phyloP scores from a whole-genome alignment of 2,113 vertebrate species.

The human (Homo sapiens) region DNA sequence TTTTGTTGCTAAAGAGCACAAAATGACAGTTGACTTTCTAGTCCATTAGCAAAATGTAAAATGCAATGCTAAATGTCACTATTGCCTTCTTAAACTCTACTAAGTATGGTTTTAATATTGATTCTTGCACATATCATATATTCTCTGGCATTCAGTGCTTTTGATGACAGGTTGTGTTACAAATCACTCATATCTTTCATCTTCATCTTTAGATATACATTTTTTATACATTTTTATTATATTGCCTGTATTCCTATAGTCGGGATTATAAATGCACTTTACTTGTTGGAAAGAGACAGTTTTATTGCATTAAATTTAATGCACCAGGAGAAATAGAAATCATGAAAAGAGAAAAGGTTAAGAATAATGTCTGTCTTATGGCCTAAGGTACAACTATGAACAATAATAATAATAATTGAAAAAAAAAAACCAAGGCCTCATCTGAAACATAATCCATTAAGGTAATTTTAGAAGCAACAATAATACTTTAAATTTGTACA shows the following conservation, averaged over 20 bases:
- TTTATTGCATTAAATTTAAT: not conserved
- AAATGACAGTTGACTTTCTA: slow-evolving; percentile 30
- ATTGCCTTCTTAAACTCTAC: slow-evolving; percentile 31
- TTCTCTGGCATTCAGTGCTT: not conserved
- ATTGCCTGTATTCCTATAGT: not conserved
- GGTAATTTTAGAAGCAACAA: not conserved
- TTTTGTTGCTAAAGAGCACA: slow-evolving; percentile 48
- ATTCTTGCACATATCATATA: slow-evolving; percentile 27
- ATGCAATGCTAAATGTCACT: not conserved
- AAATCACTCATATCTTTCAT: slow-evolving; percentile 59
- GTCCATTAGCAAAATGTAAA: slow-evolving; percentile 59
- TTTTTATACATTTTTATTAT: slow-evolving; percentile 30
- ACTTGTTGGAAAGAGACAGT: not conserved
- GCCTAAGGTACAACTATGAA: not conserved
- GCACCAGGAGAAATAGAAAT: not conserved
- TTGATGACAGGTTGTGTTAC: slow-evolving; percentile 13
- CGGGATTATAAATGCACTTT: slow-evolving; percentile 53
- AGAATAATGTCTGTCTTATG: not conserved
- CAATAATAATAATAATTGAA: not conserved
- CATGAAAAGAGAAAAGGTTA: not conserved
- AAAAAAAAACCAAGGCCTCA: not conserved
- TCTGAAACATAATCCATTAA: not conserved
- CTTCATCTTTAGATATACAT: slow-evolving; percentile 17
- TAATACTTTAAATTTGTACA: not conserved
- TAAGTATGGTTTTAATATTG: slow-evolving; percentile 60